A percentile compares a stretch with the other conserved stretches of the same genome.
Conservation (phyloP, 2,113 vertebrate species). For the Mesembrinibis cayennensis region DNA sequence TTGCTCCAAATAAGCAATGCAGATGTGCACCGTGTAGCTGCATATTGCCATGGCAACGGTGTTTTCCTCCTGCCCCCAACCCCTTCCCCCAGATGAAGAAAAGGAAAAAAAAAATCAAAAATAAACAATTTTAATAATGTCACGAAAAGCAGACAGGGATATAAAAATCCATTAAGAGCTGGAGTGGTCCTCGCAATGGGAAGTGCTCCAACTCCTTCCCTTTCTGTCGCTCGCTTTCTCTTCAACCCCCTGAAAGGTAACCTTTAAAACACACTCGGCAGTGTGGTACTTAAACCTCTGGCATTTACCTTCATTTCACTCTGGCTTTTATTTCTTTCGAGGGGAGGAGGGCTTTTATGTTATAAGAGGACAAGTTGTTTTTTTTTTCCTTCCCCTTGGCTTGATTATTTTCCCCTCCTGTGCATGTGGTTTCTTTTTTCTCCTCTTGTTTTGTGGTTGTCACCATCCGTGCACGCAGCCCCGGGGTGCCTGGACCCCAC, state of each 20-base stretch:
- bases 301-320: slow-evolving; percentile 70
- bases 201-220: slow-evolving; percentile 12
- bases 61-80: neutral
- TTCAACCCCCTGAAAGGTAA: slow-evolving; percentile 63
- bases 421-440: neutral
- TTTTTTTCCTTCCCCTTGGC: neutral
- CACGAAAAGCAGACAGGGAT: neutral
- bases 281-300: slow-evolving; percentile 61
- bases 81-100: neutral
- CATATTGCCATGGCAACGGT: neutral
- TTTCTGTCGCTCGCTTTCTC: neutral
- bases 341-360: slow-evolving; percentile 34
- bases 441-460: neutral
- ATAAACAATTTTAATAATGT: slow-evolving; percentile 55
- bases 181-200: slow-evolving; percentile 22
- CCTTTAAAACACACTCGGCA: slow-evolving; percentile 60
- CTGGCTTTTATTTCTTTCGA: slow-evolving; percentile 51
- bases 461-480: rapidly evolving
- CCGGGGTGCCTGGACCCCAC: no score
- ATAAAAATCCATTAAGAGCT: slow-evolving; percentile 56
- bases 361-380: neutral
- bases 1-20: neutral
- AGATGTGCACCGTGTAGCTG: neutral
- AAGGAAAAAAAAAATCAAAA: neutral
- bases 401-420: slow-evolving; percentile 12